Evolutionary conservation across 37 sponge, comb jelly and placozoan genomes (phyloP), one percentile per base, ranked within the genome.

Genomic region (Ephydatia muelleri): DNA sequence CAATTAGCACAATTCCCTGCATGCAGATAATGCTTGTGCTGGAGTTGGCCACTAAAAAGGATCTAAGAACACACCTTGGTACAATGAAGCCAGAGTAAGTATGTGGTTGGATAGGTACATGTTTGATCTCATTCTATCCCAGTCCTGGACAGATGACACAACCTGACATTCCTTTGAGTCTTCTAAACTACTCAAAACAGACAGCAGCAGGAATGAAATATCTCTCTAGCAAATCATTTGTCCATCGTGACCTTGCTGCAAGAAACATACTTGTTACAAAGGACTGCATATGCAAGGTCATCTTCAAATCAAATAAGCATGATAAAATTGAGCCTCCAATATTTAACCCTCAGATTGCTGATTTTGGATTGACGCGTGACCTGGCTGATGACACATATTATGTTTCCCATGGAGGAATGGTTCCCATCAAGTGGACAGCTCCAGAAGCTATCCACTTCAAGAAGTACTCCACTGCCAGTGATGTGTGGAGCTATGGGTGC

Each of bases 1-100:
- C 57, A 3, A 19, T 82, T 82, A n/a, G 3, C 8, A 1, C 67
- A 38, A 27, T 22, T 31, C 31, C 36, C 26, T 47, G 26, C 38
- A 57, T 81, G n/a, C 35, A 87, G 87, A 19, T 71, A 0, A 87
- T 83, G 83, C 38, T 87, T 64, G 68, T 80, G 29, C 26, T 72
- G 13, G 87, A 87, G 64, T 68, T 87, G 68, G 66, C 81, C 48
- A 13, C 26, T 28, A 80, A 73, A 29, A 73, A 65, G 26, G 83
- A 83, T 40, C 40, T 83, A 25, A 72, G 47, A 72, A 23, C 22
- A 22, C 72, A 83, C 70, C 83, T 83, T 8, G 47, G 14, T 21
- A 57, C 57, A 13, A 1, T 57, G 57, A 57, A 57, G 16, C 57
- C 57, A 13, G 57, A 57, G 57, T 57, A 57, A 1, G 57, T 16